A percentile compares a stretch with the other conserved stretches of the same genome.
phyloP scores from a whole-genome alignment of 2,888 invertebrate genomes.

The Crioceris asparagi region DNA sequence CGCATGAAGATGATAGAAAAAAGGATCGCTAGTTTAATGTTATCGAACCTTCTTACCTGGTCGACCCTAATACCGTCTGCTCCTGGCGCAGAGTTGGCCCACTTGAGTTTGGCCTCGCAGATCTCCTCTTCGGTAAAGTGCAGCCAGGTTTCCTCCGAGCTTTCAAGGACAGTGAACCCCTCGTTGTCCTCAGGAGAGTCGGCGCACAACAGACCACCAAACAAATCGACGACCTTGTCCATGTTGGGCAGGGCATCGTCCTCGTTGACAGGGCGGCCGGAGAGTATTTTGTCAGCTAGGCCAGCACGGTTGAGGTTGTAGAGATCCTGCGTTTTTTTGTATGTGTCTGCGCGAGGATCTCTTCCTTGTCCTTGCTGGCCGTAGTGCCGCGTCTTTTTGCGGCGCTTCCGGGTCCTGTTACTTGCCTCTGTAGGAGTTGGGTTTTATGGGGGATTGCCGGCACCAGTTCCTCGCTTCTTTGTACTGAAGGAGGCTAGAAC shows the following conservation, averaged over 20 bases:
- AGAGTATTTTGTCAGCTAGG: no score
- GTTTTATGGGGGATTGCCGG: no score
- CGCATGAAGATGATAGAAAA: constrained; percentile 1
- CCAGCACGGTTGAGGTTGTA: no score
- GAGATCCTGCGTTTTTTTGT: no score
- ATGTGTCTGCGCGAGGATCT: no score
- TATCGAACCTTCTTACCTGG: not conserved
- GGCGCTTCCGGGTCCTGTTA: no score
- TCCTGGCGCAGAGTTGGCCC: constrained; percentile 6
- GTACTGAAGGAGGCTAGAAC: no score
- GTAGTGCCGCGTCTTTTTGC: no score
- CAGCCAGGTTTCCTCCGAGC: not conserved
- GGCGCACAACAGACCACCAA: not conserved
- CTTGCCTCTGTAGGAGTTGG: no score
- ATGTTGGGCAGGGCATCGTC: not conserved
- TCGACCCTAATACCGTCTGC: not conserved
- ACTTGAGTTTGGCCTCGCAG: not conserved
- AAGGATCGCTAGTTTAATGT: not conserved
- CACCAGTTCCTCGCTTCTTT: no score
- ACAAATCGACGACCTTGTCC: not conserved
- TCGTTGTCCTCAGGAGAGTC: not conserved
- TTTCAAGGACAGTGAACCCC: not conserved
- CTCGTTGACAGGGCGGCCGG: not conserved
- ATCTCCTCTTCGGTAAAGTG: not conserved
- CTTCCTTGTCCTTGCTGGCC: no score